phyloP scores from a whole-genome alignment of 1,140 invertebrate genomes.

The Belonocnema kinseyi region DNA sequence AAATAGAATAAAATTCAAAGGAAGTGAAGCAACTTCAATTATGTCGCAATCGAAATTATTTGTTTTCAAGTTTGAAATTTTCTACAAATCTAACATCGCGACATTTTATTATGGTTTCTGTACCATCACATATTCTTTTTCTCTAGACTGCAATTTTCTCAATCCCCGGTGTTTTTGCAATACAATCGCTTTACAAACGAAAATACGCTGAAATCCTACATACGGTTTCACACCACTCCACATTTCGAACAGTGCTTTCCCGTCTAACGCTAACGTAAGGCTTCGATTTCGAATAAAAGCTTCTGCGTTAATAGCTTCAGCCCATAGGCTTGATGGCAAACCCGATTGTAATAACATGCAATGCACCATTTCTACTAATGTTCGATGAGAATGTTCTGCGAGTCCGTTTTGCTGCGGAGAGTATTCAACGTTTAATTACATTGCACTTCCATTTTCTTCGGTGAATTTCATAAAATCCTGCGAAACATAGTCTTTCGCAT shows the following conservation, averaged over 20 bases:
- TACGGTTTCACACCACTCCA: slow-evolving; percentile 32
- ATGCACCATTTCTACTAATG: slow-evolving; percentile 45
- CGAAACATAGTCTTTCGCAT: slow-evolving; percentile 42
- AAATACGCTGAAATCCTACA: slow-evolving; percentile 15
- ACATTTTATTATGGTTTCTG: no score
- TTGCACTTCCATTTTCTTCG: slow-evolving; percentile 34
- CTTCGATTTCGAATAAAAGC: slow-evolving; percentile 60
- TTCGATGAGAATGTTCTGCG: slow-evolving; percentile 48
- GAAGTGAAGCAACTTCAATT: no score
- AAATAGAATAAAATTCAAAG: no score
- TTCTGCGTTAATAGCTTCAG: slow-evolving; percentile 66
- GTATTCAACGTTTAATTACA: slow-evolving; percentile 45
- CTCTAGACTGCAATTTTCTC: slow-evolving; percentile 44
- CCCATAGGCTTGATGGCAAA: slow-evolving; percentile 49
- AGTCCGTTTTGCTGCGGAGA: slow-evolving; percentile 60
- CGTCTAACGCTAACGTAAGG: slow-evolving; percentile 48
- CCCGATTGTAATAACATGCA: slow-evolving; percentile 46
- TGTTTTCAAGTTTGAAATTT: slow-evolving; percentile 13
- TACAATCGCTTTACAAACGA: slow-evolving; percentile 51
- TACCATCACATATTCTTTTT: no score
- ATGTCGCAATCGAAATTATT: slow-evolving; percentile 54
- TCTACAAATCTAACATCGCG: no score
- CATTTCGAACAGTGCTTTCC: slow-evolving; percentile 54
- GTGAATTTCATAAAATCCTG: slow-evolving; percentile 26
- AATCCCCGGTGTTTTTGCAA: slow-evolving; percentile 47